Evolutionary conservation across 2,888 invertebrate species (phyloP), one percentile per base, ranked within the genome.

Genomic region (Sturmia bella): DNA sequence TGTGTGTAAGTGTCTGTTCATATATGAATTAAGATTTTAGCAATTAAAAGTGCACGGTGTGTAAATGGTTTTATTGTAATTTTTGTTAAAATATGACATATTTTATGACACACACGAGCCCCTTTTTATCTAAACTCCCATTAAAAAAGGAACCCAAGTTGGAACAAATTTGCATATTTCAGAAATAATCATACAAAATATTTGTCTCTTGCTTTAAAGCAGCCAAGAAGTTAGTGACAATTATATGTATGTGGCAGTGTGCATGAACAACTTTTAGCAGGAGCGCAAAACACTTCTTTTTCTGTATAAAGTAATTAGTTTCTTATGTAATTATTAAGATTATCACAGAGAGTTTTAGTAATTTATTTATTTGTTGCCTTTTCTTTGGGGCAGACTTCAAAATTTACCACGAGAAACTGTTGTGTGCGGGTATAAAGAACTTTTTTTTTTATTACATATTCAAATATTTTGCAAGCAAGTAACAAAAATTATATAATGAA

Each of bases 301-400:
- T 86, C 86, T 87, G 87, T 86, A 3, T 87, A 89, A 88, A 87
- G 85, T 85, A 89, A 89, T 88, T 86, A 87, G 86, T 88, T 87
- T 87, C 88, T 87, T 87, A 87, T 87, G 87, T 87, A 86, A 87
- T 89, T 89, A 89, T 88, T 87, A 85, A 86, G 88, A 85, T 84
- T 85, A 84, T 80, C 82, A 45, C 59, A 15, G 59, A 43, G 66
- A 73, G 73, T 73, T 19, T n/a, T 45, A 59, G 32, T 32, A 21
- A 32, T 27, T 17, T 66, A n/a, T 13, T 21, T 54, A 39, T 3
- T 3, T 39, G 2, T 7, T 1, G 7, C 32, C 7, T 32, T 3
- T 52, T 45, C 6, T 57, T 32, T 11, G 3, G 24, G 54, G 24
- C 37, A 11, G 12, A 45, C 63, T n/a, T 24, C 0, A 39, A 61